These are phyloP conservation scores for Scelioninae gen. 1 DNA, from an alignment of 2,888 invertebrate species.

Conservation along the genomic window DNA sequence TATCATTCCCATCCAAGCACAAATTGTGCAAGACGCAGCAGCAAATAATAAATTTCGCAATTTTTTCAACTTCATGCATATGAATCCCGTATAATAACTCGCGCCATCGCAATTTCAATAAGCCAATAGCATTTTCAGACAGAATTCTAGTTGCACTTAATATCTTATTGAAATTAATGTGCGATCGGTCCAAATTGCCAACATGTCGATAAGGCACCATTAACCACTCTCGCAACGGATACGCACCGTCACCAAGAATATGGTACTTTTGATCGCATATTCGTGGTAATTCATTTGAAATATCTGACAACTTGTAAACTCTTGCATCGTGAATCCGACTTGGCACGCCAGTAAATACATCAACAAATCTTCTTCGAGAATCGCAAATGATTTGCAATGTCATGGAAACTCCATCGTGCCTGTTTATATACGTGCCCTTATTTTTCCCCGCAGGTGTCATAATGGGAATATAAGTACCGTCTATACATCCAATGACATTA, in stretches of 20 bases:
- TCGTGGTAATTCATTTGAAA: constrained; percentile 14
- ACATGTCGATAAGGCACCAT: constrained; percentile 58
- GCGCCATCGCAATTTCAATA: constrained; percentile 13
- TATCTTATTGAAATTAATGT: background rate
- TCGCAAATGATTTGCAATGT: constrained; percentile 59
- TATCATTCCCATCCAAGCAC: constrained; percentile 12
- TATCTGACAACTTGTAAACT: constrained; percentile 26
- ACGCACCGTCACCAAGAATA: constrained; percentile 75
- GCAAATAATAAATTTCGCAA: constrained; percentile 25
- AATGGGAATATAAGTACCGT: constrained; percentile 67
- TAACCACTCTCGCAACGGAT: constrained; percentile 72
- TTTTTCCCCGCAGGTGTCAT: constrained; percentile 77
- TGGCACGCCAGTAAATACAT: constrained; percentile 51
- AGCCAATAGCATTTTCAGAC: constrained; percentile 14
- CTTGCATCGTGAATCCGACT: constrained; percentile 23
- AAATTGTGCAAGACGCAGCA: constrained; percentile 33
- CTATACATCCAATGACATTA: constrained; percentile 49
- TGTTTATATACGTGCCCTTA: constrained; percentile 76
- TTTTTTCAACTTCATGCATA: constrained; percentile 15
- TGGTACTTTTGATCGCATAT: constrained; percentile 65
- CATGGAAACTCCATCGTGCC: constrained; percentile 65
- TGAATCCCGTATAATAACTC: constrained; percentile 15
- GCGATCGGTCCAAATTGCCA: background rate
- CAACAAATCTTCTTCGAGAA: constrained; percentile 47
- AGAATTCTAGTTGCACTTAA: constrained; percentile 9